A percentile compares a stretch with the other conserved stretches of the same genome.
phyloP scores from a whole-genome alignment of 2,797 vertebrate species.

The Petrocephalus sullivani region DNA sequence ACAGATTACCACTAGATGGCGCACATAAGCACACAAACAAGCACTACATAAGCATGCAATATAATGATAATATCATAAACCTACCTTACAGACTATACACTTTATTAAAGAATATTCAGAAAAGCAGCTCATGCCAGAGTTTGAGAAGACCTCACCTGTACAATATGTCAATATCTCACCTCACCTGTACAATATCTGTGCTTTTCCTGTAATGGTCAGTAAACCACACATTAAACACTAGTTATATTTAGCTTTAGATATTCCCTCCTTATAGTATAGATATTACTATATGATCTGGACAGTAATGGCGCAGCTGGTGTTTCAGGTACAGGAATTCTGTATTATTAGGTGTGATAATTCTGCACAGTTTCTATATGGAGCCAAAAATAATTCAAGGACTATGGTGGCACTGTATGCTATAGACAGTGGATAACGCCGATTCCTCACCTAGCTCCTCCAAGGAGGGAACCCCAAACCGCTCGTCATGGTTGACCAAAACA shows the following conservation, averaged over 20 bases:
- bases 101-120: not conserved
- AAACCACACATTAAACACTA: not conserved
- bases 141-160: not conserved
- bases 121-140: not conserved
- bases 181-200: not conserved
- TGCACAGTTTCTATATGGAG: not conserved
- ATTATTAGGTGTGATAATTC: not conserved
- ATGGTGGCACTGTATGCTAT: not conserved
- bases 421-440: not conserved
- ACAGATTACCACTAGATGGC: conserved; percentile 34
- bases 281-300: not conserved
- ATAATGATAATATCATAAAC: not conserved
- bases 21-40: conserved; percentile 9
- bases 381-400: not conserved
- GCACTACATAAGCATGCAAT: not conserved
- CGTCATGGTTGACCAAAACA: conserved; percentile 79
- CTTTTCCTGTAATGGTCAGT: not conserved
- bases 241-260: not conserved
- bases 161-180: not conserved
- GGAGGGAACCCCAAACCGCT: conserved; percentile 84
- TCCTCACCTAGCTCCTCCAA: conserved; percentile 85
- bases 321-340: not conserved
- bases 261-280: not conserved
- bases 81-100: not conserved
- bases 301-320: not conserved